These are phyloP conservation scores for Anagyrus pseudococci DNA, from an alignment of 2,888 invertebrate genomes.

Conservation along the genomic window DNA sequence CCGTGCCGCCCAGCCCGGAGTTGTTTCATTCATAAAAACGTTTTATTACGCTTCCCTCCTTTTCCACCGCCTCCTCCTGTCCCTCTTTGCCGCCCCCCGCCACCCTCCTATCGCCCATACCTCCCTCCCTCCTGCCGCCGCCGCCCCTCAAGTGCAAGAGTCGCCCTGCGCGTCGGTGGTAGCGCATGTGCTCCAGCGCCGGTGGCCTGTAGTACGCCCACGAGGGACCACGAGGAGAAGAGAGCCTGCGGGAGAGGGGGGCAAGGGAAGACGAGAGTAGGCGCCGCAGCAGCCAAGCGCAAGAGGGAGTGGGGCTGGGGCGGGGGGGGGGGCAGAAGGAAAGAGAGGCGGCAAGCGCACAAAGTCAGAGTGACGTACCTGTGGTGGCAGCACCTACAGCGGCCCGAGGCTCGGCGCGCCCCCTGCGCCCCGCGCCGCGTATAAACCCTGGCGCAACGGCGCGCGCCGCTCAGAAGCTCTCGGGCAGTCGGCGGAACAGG, in stretches of 20 bases:
- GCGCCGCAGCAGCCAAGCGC: no score
- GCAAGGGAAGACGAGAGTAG: no score
- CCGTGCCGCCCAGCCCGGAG: no score
- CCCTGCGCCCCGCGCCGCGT: neutral
- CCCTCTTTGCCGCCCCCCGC: conserved; percentile 5
- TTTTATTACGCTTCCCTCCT: conserved; percentile 51
- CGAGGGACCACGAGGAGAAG: neutral
- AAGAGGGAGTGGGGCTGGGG: no score
- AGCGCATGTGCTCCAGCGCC: conserved; percentile 7
- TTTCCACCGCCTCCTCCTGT: conserved; percentile 8
- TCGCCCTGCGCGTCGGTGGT: neutral
- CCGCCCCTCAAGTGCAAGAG: neutral
- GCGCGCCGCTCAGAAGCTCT: neutral
- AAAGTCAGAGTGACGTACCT: neutral
- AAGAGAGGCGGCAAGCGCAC: no score
- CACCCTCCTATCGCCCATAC: neutral
- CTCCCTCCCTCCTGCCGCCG: conserved; percentile 11
- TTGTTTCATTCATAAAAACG: conserved; percentile 62
- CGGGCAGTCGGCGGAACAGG: neutral
- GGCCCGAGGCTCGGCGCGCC: neutral
- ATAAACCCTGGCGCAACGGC: neutral
- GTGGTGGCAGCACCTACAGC: conserved; percentile 27
- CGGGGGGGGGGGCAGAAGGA: no score
- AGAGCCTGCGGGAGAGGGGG: no score
- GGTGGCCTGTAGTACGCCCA: neutral